These are phyloP conservation scores for Plectus sambesii DNA, from an alignment of 1,140 invertebrate genomes.

Conservation along the genomic window DNA sequence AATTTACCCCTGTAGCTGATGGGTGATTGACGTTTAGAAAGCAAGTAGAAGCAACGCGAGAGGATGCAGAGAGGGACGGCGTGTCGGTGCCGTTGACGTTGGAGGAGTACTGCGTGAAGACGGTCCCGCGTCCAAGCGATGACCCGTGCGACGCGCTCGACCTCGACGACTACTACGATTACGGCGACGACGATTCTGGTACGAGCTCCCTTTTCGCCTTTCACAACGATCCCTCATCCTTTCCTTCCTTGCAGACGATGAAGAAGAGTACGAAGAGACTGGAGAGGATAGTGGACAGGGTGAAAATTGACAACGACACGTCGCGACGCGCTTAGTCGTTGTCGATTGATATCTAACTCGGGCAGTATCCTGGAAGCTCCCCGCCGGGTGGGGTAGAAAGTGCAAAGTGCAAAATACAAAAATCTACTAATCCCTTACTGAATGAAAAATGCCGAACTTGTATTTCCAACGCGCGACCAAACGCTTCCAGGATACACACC, in stretches of 20 bases:
- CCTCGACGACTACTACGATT: conserved; percentile 41
- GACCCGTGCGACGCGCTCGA: conserved; percentile 29
- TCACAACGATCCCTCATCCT: conserved; percentile 20
- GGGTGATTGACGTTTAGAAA: conserved; percentile 33
- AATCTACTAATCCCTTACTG: too few relatives aligned
- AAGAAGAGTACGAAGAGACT: conserved; percentile 17
- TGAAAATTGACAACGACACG: too few relatives aligned
- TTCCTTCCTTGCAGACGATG: conserved; percentile 7
- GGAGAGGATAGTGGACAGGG: not conserved
- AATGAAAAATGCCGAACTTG: too few relatives aligned
- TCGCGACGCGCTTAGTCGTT: too few relatives aligned
- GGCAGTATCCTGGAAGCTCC: too few relatives aligned
- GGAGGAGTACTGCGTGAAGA: conserved; percentile 95
- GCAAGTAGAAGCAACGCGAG: conserved; percentile 81
- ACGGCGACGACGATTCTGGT: conserved; percentile 54
- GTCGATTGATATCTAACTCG: too few relatives aligned
- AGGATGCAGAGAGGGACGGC: conserved; percentile 87
- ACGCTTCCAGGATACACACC: too few relatives aligned
- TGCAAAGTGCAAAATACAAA: too few relatives aligned
- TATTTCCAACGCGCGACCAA: too few relatives aligned
- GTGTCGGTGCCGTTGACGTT: conserved; percentile 89
- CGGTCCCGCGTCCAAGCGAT: conserved; percentile 51
- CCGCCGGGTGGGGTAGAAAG: too few relatives aligned
- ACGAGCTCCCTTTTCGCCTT: conserved; percentile 1
- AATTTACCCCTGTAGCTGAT: too few relatives aligned